Conservation (phyloP, 2,888 invertebrate species). For the Aphodius sticticus region DNA sequence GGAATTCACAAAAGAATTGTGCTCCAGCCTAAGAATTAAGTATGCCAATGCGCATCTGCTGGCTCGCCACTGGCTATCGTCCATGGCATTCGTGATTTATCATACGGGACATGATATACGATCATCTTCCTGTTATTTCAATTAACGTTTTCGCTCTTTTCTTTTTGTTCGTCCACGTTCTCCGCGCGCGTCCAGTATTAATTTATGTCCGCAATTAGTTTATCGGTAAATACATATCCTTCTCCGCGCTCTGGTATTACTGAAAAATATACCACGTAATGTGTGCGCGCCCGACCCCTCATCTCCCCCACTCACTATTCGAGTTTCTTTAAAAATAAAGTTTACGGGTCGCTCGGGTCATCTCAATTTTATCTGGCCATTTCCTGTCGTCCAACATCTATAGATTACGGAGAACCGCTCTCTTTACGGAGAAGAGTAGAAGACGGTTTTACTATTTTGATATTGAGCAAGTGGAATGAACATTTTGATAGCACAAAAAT, state of each 20-base stretch:
- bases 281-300: not conserved
- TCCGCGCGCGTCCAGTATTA: not conserved
- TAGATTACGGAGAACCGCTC: not conserved
- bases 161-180: not conserved
- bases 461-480: not conserved
- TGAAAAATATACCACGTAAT: not conserved
- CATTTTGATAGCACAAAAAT: not conserved
- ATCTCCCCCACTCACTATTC: not conserved
- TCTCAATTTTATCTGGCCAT: not conserved
- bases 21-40: not conserved
- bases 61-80: not conserved
- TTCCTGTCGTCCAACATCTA: not conserved
- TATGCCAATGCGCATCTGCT: not conserved
- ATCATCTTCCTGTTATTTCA: constrained; percentile 21
- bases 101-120: not conserved
- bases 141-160: constrained; percentile 7
- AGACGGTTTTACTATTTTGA: not conserved
- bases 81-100: constrained; percentile 19
- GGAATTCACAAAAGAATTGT: not conserved
- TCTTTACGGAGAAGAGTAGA: not conserved
- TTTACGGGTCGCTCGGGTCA: not conserved
- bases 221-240: not conserved
- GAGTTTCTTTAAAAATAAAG: not conserved
- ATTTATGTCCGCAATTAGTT: not conserved
- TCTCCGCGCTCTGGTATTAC: not conserved